phyloP scores from a whole-genome alignment of 2,113 vertebrate species.

The Lynx canadensis region DNA sequence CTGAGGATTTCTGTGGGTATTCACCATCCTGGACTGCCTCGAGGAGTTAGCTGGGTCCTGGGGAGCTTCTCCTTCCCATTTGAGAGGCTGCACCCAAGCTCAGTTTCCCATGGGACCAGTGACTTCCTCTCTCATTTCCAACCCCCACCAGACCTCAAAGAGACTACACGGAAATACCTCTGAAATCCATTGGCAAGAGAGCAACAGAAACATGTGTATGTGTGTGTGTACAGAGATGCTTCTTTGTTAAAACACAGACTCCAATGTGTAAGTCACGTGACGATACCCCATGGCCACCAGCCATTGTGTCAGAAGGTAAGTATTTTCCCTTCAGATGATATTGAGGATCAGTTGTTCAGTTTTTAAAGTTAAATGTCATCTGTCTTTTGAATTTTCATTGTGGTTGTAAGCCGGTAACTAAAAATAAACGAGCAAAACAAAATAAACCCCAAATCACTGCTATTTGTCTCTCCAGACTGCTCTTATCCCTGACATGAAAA shows the following conservation, averaged over 20 bases:
- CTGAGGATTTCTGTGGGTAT: neutral
- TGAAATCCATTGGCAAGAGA: neutral
- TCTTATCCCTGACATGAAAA: neutral
- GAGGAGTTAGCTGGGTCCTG: neutral
- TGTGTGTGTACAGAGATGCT: fast-evolving
- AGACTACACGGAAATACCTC: neutral
- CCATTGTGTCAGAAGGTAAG: neutral
- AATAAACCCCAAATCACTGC: neutral
- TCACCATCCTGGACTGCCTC: neutral
- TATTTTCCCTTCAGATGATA: neutral
- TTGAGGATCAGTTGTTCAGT: neutral
- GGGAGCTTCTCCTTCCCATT: neutral
- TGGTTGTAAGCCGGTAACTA: neutral
- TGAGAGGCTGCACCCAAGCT: neutral
- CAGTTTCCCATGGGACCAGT: neutral
- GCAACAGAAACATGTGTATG: neutral
- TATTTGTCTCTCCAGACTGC: neutral
- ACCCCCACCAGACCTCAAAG: neutral
- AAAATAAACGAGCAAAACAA: neutral
- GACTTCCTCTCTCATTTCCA: neutral
- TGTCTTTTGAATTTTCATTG: neutral
- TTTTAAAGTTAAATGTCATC: slow-evolving; percentile 12
- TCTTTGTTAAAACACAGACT: neutral
- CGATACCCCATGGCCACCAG: neutral
- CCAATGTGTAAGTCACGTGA: neutral